Percentiles rank a stretch among this genome's conserved stretches.
phyloP scores from a whole-genome alignment of 2,888 invertebrate genomes.

The Netelia melanura region DNA sequence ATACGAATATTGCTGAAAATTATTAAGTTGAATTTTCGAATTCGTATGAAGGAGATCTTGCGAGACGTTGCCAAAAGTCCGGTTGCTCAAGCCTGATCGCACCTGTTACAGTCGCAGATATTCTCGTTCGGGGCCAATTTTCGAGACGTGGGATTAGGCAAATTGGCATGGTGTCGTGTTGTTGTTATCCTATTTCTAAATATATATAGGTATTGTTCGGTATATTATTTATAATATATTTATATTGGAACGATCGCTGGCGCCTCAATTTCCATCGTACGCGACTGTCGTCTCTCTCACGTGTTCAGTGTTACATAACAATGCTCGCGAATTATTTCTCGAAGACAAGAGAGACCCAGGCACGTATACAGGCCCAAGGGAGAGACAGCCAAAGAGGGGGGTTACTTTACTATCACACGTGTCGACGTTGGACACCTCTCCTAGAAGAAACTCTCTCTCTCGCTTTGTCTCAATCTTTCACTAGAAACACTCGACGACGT shows the following conservation, averaged over 20 bases:
- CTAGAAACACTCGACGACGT: constrained; percentile 40
- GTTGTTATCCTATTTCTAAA: background rate
- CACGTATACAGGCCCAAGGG: background rate
- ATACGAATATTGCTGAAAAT: background rate
- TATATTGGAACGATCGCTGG: background rate
- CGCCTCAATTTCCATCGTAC: constrained; percentile 7
- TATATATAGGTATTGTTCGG: background rate
- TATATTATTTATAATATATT: background rate
- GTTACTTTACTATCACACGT: constrained; percentile 42
- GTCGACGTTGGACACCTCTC: constrained; percentile 41
- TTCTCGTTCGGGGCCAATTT: background rate
- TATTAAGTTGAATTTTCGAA: background rate
- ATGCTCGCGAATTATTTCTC: constrained; percentile 18
- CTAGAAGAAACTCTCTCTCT: constrained; percentile 26
- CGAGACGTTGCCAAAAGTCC: background rate
- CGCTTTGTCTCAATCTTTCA: constrained; percentile 21
- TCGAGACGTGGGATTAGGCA: background rate
- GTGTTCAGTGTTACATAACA: constrained; percentile 5
- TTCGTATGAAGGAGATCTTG: background rate
- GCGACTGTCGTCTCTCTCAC: constrained; percentile 3
- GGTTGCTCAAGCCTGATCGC: background rate
- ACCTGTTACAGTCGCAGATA: constrained; percentile 10
- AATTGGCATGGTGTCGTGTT: background rate
- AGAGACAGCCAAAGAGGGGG: background rate
- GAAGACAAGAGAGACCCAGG: constrained; percentile 5